Evolutionary conservation across 1,140 invertebrate genomes (phyloP).

Genomic region (Anastrepha obliqua): DNA sequence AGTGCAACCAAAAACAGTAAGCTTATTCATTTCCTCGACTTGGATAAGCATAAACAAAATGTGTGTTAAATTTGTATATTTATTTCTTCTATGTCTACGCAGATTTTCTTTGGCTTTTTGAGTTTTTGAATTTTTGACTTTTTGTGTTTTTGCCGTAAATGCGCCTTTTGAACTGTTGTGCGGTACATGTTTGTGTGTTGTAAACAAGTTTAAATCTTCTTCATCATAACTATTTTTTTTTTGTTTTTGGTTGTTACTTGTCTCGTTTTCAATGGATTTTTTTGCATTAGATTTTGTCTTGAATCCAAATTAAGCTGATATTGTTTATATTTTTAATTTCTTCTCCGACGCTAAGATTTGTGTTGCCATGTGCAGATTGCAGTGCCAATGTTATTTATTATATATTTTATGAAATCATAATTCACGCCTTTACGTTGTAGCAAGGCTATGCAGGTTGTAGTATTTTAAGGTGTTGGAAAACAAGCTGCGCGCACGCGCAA

Average conservation of each 20-base stretch:
- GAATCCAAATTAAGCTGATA: too few relatives aligned
- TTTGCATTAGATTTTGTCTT: too few relatives aligned
- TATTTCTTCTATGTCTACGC: conserved; percentile 26
- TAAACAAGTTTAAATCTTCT: conserved; percentile 38
- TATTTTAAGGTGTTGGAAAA: background rate
- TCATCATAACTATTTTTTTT: background rate
- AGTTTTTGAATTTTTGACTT: background rate
- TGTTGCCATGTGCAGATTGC: conserved; percentile 11
- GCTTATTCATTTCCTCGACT: background rate
- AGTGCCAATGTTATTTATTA: background rate
- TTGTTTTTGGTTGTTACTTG: background rate
- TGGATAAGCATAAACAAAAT: conserved; percentile 23
- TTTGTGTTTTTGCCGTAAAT: background rate
- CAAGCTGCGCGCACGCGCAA: background rate
- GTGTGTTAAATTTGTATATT: conserved; percentile 6
- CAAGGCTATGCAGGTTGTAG: conserved; percentile 28
- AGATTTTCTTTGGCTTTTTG: background rate
- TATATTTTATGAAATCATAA: conserved; percentile 22
- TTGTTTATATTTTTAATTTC: background rate
- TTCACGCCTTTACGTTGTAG: background rate
- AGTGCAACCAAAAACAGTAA: too few relatives aligned
- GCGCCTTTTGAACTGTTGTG: background rate
- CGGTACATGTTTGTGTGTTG: background rate
- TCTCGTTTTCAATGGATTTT: background rate
- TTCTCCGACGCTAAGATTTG: background rate